Base-by-base conservation (phyloP, 2,113 vertebrate species). In the Centropus unirufus region DNA sequence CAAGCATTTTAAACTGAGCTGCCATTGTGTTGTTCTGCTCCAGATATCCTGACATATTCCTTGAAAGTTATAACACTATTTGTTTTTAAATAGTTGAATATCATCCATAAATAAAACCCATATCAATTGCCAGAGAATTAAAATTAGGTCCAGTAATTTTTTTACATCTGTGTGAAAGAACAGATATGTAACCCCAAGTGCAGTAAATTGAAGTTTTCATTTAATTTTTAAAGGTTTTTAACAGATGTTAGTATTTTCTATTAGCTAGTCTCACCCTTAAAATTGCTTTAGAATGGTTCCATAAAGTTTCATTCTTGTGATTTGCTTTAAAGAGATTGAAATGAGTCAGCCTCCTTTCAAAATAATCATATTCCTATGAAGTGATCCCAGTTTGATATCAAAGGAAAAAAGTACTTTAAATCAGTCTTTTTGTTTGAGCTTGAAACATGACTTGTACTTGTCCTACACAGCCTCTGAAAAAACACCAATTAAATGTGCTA, bases 381-480 rank as follows among this genome's bases (percentile, higher is more conserved):
- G 49, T 59, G 62, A 91, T 94, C 90, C 46, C 78, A 63, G 83
- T 92, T 90, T 87, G 76, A 42, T 95, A 92, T 92, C 87, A 94
- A 89, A 92, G 62, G 44, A n/a, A 84, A 86, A 49, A 92, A 82
- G 34, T 59, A 44, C 69, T 74, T 88, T 83, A 94, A 92, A 92
- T 90, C 73, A 62, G 51, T 73, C 59, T 62, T 92, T 95, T 86
- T 89, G n/a, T 90, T 73, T 87, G 59, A 95, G 70, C 39, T 89
- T 93, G 67, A 89, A 92, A 93, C 46, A 40, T 40, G 69, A 91
- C 59, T 95, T 90, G 73, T 59, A n/a, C 66, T 93, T 92, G 85
- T 93, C 87, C 85, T 96, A 67, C 22, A 63, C 36, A 86, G 49
- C 17, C 61, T 90, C 61, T 46, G 47, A 59, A 82, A 90, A 90